Base-by-base conservation (phyloP, 2,888 invertebrate genomes). In the Iselma pallidipennis region DNA sequence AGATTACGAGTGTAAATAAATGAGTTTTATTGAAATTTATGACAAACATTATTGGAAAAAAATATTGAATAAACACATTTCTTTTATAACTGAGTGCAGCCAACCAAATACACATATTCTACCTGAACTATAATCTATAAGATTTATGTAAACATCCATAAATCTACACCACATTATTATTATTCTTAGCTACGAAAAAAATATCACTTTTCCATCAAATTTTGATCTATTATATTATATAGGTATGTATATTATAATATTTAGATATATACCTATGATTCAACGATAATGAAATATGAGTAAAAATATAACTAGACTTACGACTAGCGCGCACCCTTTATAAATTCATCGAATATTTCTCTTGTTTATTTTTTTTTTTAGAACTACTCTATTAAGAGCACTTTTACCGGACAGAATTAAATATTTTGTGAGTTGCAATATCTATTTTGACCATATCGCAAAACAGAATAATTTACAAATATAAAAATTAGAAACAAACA, bases 351-450 rank as follows among this genome's bases (percentile, higher is more conserved):
- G n/a, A n/a, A n/a, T n/a, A n/a, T n/a, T n/a, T n/a, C n/a, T n/a
- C n/a, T n/a, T n/a, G n/a, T 59, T 64, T 61, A 67, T 61, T 37
- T 16, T 16, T 66, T 63, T 65, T 71, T 68, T 68, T 71, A 68
- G 70, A 73, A 71, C 76, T 77, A 76, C 76, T 78, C 77, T 79
- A 78, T 72, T 80, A 80, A 80, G 80, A 80, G 80, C 80, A 80
- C 80, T 80, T 80, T 74, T 70, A 72, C 73, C 76, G 79, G 79
- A 79, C 79, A 78, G 78, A n/a, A n/a, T n/a, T n/a, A n/a, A n/a
- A n/a, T n/a, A n/a, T n/a, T n/a, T n/a, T n/a, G n/a, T n/a, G n/a
- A 78, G 73, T 75, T 42, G 42, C 19, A 42, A 21, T 42, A 37
- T n/a, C n/a, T n/a, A n/a, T n/a, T n/a, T n/a, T n/a, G n/a, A n/a